Base-by-base conservation (phyloP, 2,888 invertebrate genomes). In the Ctena decussata region DNA sequence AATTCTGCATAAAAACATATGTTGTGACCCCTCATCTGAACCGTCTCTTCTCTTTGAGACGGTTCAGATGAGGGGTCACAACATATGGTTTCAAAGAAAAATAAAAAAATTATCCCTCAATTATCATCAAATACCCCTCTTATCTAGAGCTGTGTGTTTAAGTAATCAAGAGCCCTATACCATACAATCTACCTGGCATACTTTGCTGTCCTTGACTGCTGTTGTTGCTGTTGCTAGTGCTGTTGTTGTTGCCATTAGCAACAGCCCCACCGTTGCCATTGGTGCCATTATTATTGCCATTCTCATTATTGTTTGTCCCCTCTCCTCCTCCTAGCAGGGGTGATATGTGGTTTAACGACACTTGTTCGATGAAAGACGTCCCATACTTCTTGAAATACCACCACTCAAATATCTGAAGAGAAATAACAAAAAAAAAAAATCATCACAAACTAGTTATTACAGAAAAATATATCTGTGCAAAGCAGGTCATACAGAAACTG, bases 331-430 rank as follows among this genome's bases (percentile, higher is more conserved):
- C 98, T 86, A 99, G 97, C 98, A 98, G 98, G 0, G 99, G 98
- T 81, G 98, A 98, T 87, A 99, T 97, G 95, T 99, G 99, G 94
- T 98, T 98, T 88, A 99, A 96, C 0, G 99, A 99, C 80, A 99
- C 98, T 97, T 99, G 99, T 96, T 99, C 99, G 92, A 99, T 99
- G 96, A 99, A 99, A 0, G 98, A 98, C 8, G 98, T 98, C 32
- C 99, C 99, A 96, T 99, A 99, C 96, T 99, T 99, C 93, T 99
- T 97, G 96, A 99, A 99, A 96, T 99, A 99, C 99, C 99, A 99
- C 99, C 99, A 99, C 96, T 99, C 99, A 96, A 99, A 99, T 88
- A 97, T 97, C 96, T 97, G 94, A 53, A 95, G 95, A 84, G 60
- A 83, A 35, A 65, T n/a, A n/a, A n/a, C n/a, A n/a, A n/a, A n/a